Percentiles rank a stretch among this genome's conserved stretches.
Evolutionary conservation across 2,888 invertebrate species (phyloP).

Genomic region (Celastrina argiolus): DNA sequence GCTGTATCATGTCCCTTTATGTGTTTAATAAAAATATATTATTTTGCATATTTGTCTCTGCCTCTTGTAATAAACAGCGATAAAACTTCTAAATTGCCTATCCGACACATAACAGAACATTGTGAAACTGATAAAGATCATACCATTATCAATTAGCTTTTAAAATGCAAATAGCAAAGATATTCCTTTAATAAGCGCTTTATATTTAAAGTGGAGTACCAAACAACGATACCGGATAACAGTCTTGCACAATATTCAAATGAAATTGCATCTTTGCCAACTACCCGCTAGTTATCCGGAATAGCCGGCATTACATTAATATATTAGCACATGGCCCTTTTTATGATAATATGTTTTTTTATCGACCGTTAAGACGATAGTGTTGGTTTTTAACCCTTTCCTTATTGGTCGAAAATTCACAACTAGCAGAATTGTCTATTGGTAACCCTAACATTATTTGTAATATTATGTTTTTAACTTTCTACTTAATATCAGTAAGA

Average conservation of each 20-base stretch:
- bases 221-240: slow-evolving; percentile 60
- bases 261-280: slow-evolving; percentile 78
- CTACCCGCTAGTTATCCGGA: slow-evolving; percentile 63
- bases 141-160: slow-evolving; percentile 53
- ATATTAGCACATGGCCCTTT: slow-evolving; percentile 71
- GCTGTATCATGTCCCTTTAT: no score
- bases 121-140: no score
- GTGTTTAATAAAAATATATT: no score
- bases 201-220: slow-evolving; percentile 65
- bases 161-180: slow-evolving; percentile 44
- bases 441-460: not conserved
- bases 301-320: slow-evolving; percentile 75
- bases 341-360: slow-evolving; percentile 69
- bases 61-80: no score
- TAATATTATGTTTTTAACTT: no score
- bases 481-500: no score
- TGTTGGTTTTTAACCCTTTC: slow-evolving; percentile 8
- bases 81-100: no score
- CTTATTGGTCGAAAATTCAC: not conserved
- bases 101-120: no score
- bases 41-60: no score
- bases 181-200: slow-evolving; percentile 65
- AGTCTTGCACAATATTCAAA: slow-evolving; percentile 76
- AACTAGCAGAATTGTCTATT: not conserved
- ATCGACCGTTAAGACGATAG: slow-evolving; percentile 60